A percentile compares a stretch with the other conserved stretches of the same genome.
phyloP scores from a whole-genome alignment of 2,888 invertebrate genomes.

The Eupithecia centaureata region DNA sequence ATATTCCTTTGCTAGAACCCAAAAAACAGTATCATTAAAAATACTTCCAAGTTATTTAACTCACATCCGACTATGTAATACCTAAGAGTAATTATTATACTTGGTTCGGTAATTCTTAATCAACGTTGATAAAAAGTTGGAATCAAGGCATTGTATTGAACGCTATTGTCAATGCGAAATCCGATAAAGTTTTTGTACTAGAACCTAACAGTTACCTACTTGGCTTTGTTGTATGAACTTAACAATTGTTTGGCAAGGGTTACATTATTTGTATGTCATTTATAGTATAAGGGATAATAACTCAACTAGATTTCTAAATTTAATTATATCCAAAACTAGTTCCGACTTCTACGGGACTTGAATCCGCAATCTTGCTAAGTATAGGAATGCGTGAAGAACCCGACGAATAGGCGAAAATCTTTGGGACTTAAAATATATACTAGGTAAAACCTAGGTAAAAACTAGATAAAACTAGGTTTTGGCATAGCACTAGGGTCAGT shows the following conservation, averaged over 20 bases:
- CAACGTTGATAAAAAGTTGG: slow-evolving; percentile 14
- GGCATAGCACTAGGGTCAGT: too few species aligned
- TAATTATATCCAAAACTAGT: too few species aligned
- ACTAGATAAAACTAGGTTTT: too few species aligned
- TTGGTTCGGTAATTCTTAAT: slow-evolving; percentile 4
- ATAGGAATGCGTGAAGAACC: too few species aligned
- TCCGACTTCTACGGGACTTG: too few species aligned
- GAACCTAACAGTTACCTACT: background rate
- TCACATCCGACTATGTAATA: slow-evolving; percentile 20
- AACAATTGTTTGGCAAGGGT: background rate
- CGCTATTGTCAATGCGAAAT: slow-evolving; percentile 21
- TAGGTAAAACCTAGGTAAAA: too few species aligned
- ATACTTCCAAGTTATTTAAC: background rate
- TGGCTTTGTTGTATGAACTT: background rate
- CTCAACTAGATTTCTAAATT: too few species aligned
- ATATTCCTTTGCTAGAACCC: background rate
- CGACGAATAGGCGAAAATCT: too few species aligned
- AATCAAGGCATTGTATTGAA: slow-evolving; percentile 22
- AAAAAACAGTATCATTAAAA: background rate
- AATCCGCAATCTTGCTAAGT: too few species aligned
- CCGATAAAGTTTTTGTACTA: slow-evolving; percentile 8
- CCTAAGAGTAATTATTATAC: background rate
- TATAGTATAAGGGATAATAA: too few species aligned
- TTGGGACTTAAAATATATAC: too few species aligned
- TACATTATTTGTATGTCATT: too few species aligned